Conservation (phyloP, 2,113 vertebrate genomes). For the Ophiodon elongatus region DNA sequence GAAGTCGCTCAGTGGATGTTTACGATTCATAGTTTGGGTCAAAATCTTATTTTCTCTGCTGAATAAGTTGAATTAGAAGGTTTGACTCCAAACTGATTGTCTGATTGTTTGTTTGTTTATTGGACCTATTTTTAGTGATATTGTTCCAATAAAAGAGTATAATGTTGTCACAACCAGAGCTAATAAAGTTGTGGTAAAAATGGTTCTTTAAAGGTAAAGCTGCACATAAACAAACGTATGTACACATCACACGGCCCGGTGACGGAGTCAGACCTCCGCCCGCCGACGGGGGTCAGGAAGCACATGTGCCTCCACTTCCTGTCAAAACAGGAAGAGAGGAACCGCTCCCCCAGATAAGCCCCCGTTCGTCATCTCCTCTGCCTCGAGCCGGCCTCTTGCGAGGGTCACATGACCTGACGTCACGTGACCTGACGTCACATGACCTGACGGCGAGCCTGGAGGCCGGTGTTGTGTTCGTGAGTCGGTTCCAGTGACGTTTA, state of each 20-base stretch:
- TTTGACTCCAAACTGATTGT: background rate
- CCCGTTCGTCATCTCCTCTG: too few species aligned
- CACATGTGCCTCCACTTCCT: slow-evolving; percentile 95
- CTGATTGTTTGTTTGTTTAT: background rate
- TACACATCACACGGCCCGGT: background rate
- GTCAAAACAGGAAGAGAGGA: slow-evolving; percentile 94
- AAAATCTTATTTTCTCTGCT: background rate
- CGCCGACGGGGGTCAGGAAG: slow-evolving; percentile 88
- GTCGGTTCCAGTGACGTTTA: too few species aligned
- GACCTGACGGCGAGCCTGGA: too few species aligned
- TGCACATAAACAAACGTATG: too few species aligned
- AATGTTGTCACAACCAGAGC: background rate
- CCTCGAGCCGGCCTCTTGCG: too few species aligned
- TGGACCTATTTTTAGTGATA: background rate
- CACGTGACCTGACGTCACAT: too few species aligned
- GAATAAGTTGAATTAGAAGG: background rate
- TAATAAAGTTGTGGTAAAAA: background rate
- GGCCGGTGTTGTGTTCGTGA: too few species aligned
- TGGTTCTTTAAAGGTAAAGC: background rate
- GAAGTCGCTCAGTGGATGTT: too few species aligned
- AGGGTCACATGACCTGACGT: too few species aligned
- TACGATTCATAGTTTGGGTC: too few species aligned
- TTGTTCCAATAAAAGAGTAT: background rate
- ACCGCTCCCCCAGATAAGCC: slow-evolving; percentile 79
- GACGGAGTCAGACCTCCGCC: background rate